Conservation (phyloP, 2,797 vertebrate genomes). For the Etheostoma nigrum region DNA sequence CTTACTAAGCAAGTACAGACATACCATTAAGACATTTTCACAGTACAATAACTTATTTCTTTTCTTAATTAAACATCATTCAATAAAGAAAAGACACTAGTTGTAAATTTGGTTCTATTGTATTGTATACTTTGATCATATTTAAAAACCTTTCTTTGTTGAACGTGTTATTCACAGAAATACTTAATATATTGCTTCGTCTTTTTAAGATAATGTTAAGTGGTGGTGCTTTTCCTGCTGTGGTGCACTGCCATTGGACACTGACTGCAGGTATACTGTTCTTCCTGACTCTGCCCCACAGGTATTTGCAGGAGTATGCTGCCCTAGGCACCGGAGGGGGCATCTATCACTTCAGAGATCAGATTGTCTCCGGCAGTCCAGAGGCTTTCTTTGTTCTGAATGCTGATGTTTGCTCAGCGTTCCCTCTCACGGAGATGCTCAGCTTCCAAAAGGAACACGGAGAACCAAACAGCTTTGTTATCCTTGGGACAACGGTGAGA, state of each 20-base stretch:
- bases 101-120: neutral
- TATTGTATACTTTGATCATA: neutral
- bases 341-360: slow-evolving; percentile 98
- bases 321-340: slow-evolving; percentile 97
- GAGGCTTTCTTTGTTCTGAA: slow-evolving; percentile 95
- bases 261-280: slow-evolving; percentile 28
- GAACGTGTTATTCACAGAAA: neutral
- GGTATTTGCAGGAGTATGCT: slow-evolving; percentile 96
- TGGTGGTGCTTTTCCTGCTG: neutral
- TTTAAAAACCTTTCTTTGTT: neutral
- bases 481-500: slow-evolving; percentile 95
- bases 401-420: slow-evolving; percentile 96
- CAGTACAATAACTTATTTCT: neutral
- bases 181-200: neutral
- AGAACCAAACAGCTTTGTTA: slow-evolving; percentile 90
- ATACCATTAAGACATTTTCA: neutral
- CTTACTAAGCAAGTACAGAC: neutral
- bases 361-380: slow-evolving; percentile 94
- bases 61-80: neutral
- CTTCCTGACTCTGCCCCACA: slow-evolving; percentile 62
- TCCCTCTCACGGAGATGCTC: slow-evolving; percentile 94
- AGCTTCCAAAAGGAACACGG: slow-evolving; percentile 88
- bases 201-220: neutral
- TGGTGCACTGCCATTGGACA: slow-evolving; percentile 9
- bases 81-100: neutral